Percentiles rank a stretch among this genome's conserved stretches.
Conservation (phyloP, 2,113 vertebrate genomes). For the Chloroceryle aenea region DNA sequence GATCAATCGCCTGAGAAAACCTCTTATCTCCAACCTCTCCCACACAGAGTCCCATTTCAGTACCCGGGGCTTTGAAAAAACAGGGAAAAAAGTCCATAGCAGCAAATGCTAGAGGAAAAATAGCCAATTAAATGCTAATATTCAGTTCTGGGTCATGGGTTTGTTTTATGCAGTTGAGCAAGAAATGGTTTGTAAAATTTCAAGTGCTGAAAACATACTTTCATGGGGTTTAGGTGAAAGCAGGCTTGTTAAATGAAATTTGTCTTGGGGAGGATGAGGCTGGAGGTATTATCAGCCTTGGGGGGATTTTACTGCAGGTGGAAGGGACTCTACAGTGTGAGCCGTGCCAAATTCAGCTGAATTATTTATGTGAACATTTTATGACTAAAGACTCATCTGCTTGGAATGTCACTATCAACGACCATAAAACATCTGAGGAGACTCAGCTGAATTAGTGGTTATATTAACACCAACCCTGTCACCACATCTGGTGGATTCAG, state of each 20-base stretch:
- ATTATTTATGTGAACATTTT: not conserved
- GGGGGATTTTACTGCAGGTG: not conserved
- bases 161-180: not conserved
- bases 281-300: not conserved
- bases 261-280: not conserved
- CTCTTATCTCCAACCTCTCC: conserved; percentile 37
- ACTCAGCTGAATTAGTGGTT: not conserved
- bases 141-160: not conserved
- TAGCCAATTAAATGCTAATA: not conserved
- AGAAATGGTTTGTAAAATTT: conserved; percentile 18
- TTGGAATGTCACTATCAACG: not conserved
- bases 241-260: conserved; percentile 24
- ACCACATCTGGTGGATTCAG: not conserved
- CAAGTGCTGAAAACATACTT: not conserved
- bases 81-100: not conserved
- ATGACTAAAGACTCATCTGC: not conserved
- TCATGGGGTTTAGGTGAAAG: not conserved
- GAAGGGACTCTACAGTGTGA: not conserved
- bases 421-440: not conserved
- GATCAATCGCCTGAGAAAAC: not conserved
- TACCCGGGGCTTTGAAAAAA: not conserved
- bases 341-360: not conserved
- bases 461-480: not conserved
- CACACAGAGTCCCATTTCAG: not conserved
- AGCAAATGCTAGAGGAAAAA: not conserved